phyloP scores from a whole-genome alignment of 2,113 vertebrate genomes.

The Nicator chloris region DNA sequence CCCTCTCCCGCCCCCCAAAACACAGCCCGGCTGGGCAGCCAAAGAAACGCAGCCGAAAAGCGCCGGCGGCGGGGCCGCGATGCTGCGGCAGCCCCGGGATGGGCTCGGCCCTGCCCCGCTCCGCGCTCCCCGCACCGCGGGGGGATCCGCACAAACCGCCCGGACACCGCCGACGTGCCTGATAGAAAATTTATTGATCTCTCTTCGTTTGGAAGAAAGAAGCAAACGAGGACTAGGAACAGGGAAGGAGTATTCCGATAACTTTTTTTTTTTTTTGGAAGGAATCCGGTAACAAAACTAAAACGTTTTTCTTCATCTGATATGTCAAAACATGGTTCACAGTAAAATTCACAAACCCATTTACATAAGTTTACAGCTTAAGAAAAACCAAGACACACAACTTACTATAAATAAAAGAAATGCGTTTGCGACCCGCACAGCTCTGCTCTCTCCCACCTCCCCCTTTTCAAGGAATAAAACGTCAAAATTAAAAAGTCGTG shows the following conservation, averaged over 20 bases:
- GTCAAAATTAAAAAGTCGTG: neutral
- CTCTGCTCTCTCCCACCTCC: constrained; percentile 67
- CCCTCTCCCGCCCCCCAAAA: neutral
- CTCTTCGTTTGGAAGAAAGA: neutral
- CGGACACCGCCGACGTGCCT: constrained; percentile 15
- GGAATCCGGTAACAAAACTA: constrained; percentile 65
- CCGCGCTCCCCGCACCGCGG: neutral
- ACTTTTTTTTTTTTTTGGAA: neutral
- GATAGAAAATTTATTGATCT: constrained; percentile 74
- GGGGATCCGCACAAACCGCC: neutral
- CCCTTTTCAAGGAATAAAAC: constrained; percentile 48
- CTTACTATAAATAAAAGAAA: constrained; percentile 92
- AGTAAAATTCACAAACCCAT: constrained; percentile 79
- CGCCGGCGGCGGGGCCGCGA: neutral
- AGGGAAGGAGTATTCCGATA: neutral
- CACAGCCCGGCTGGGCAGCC: neutral
- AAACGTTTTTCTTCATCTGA: constrained; percentile 68
- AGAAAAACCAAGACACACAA: constrained; percentile 60
- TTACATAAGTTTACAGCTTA: constrained; percentile 82
- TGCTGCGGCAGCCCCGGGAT: neutral
- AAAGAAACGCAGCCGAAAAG: neutral
- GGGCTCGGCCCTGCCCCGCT: neutral
- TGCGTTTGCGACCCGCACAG: constrained; percentile 85
- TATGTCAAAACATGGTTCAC: constrained; percentile 83
- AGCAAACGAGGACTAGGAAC: neutral